Evolutionary conservation across 1,140 invertebrate species (phyloP).

Genomic region (Papilio machaon): DNA sequence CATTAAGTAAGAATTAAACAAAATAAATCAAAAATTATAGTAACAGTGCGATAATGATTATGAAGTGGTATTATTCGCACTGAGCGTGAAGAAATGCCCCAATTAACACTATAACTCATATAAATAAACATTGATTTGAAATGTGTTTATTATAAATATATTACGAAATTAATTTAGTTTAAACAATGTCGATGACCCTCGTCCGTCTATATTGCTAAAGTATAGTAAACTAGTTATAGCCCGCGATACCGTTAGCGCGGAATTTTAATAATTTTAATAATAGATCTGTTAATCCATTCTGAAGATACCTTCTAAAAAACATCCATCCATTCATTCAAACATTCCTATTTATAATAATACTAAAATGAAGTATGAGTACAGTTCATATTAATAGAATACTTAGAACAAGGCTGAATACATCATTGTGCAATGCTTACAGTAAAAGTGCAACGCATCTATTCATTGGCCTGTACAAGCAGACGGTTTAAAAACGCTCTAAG

Average conservation of each 20-base stretch:
- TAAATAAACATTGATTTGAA: background rate
- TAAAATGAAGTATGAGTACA: background rate
- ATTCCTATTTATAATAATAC: too few species aligned
- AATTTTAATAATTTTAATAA: too few species aligned
- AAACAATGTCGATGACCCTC: too few species aligned
- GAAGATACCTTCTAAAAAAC: too few species aligned
- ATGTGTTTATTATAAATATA: background rate
- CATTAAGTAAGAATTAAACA: background rate
- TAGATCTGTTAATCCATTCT: background rate
- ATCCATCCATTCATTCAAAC: too few species aligned
- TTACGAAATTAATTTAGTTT: background rate
- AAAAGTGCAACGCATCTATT: constrained; percentile 31
- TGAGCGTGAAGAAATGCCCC: background rate
- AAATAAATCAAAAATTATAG: background rate
- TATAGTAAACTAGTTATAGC: too few species aligned
- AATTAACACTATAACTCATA: background rate
- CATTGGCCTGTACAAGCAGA: background rate
- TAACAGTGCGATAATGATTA: background rate
- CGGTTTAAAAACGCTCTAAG: background rate
- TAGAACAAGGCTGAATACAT: background rate
- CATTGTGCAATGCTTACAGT: constrained; percentile 31
- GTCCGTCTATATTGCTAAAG: too few species aligned
- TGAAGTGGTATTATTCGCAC: background rate
- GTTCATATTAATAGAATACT: constrained; percentile 10
- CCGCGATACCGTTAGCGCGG: too few species aligned